Evolutionary conservation across 2,113 vertebrate genomes (phyloP), one percentile per base, ranked within the genome.

Genomic region (Dromaius novaehollandiae): DNA sequence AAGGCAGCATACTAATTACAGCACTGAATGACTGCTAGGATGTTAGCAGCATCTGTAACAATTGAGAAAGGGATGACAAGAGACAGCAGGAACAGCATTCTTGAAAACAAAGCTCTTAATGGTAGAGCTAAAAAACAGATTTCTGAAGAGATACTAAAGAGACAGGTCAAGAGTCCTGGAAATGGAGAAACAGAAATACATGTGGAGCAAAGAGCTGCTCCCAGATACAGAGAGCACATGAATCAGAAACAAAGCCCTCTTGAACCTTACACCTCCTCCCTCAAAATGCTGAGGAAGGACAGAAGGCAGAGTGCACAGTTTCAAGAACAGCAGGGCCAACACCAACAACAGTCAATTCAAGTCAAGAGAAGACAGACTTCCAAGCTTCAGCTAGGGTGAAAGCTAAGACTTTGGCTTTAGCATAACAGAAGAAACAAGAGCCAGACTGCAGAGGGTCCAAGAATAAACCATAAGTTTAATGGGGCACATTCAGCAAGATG

Each of bases 71-170:
- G 32, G 19, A 61, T 92, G 58, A 95, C 73, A 86, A 88, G 66
- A 90, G 26, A 81, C 56, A 95, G 86, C 74, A 89, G 69, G 70
- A 95, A 76, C 7, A 92, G 77, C 73, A 87, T 46, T 42, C 74
- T 56, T 61, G 46, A 87, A 85, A 48, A 82, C 65, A 95, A 85
- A 95, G 38, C 42, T 94, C 86, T 93, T 74, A 92, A 75, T 82
- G 21, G 63, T 34, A 38, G 17, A 85, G 32, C 51, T 78, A 26
- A 86, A 68, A 89, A 90, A 82, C 17, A 95, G 42, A 26, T 64
- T 6, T 38, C 32, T 82, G 84, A 95, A 84, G 32, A 95, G 91
- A 80, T n/a, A 70, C 71, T 77, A 60, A 69, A 65, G 34, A 89
- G 34, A 90, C 77, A 87, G 36, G 56, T 30, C 46, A n/a, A 44